phyloP scores from a whole-genome alignment of 2,113 vertebrate species.

The Stigmatopora nigra region DNA sequence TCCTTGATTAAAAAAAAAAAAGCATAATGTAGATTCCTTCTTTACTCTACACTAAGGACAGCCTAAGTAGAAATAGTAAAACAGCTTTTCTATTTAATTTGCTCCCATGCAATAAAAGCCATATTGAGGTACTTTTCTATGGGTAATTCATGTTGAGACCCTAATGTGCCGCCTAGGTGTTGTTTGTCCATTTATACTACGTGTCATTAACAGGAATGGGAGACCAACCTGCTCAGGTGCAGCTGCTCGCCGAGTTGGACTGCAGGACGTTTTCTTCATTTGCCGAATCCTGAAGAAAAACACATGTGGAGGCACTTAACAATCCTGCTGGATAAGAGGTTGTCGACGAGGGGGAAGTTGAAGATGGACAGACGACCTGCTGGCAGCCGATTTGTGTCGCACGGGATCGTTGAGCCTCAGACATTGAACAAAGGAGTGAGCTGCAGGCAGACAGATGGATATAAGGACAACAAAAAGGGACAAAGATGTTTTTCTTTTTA shows the following conservation, averaged over 20 bases:
- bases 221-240: constrained; percentile 64
- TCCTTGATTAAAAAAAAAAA: too few relatives aligned
- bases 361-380: constrained; percentile 36
- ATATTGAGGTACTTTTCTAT: too few relatives aligned
- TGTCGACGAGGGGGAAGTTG: neutral
- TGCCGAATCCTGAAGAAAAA: constrained; percentile 54
- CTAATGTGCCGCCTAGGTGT: too few relatives aligned
- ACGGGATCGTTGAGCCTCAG: constrained; percentile 66
- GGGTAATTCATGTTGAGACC: too few relatives aligned
- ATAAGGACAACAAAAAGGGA: neutral
- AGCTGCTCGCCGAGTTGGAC: constrained; percentile 68
- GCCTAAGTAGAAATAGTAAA: too few relatives aligned
- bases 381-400: constrained; percentile 71
- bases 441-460: constrained; percentile 24
- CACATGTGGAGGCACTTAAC: neutral
- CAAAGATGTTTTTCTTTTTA: neutral
- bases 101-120: too few relatives aligned
- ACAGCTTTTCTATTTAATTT: too few relatives aligned
- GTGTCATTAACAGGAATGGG: neutral
- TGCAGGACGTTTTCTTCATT: constrained; percentile 71
- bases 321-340: too few relatives aligned
- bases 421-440: constrained; percentile 63
- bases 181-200: too few relatives aligned
- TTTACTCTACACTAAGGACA: too few relatives aligned
- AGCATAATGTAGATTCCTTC: too few relatives aligned